Conservation (phyloP, 1,140 invertebrate species). For the Triops cancriformis region DNA sequence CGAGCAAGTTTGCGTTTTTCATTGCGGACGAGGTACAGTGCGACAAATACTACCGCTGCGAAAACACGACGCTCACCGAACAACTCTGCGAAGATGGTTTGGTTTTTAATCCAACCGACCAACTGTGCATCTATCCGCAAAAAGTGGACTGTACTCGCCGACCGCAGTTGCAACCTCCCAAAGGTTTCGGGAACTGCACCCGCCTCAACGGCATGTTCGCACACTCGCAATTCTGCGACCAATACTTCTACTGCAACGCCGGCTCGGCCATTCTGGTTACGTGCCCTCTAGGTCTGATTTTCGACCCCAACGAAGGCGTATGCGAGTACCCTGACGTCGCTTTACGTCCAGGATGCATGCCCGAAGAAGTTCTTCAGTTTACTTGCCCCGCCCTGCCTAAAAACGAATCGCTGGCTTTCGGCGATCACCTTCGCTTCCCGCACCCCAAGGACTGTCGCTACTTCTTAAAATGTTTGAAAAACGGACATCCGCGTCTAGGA, state of each 20-base stretch:
- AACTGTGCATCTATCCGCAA: conserved; percentile 40
- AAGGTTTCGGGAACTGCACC: conserved; percentile 26
- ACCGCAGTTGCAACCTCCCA: conserved; percentile 31
- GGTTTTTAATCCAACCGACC: conserved; percentile 36
- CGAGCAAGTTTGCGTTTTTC: conserved; percentile 31
- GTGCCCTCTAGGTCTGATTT: conserved; percentile 43
- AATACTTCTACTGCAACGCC: conserved; percentile 25
- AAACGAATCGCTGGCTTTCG: conserved; percentile 32
- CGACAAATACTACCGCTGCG: conserved; percentile 41
- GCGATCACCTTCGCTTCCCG: conserved; percentile 33
- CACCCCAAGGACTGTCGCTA: conserved; percentile 37
- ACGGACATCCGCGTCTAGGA: conserved; percentile 36
- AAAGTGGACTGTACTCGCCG: conserved; percentile 38
- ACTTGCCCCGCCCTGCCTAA: conserved; percentile 37
- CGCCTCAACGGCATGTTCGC: conserved; percentile 29
- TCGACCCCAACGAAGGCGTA: conserved; percentile 32
- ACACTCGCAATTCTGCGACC: conserved; percentile 26
- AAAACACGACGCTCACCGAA: conserved; percentile 33
- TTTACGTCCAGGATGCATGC: conserved; percentile 30
- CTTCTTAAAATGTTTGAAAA: conserved; percentile 39
- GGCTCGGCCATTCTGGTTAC: conserved; percentile 30
- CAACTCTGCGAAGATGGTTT: conserved; percentile 41
- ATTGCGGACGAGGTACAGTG: conserved; percentile 38
- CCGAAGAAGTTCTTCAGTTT: conserved; percentile 35
- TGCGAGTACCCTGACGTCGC: conserved; percentile 35